Percentiles rank a stretch among this genome's conserved stretches.
Conservation (phyloP, 35 echinoderm and acorn worm genomes). For the Diadema setosum region DNA sequence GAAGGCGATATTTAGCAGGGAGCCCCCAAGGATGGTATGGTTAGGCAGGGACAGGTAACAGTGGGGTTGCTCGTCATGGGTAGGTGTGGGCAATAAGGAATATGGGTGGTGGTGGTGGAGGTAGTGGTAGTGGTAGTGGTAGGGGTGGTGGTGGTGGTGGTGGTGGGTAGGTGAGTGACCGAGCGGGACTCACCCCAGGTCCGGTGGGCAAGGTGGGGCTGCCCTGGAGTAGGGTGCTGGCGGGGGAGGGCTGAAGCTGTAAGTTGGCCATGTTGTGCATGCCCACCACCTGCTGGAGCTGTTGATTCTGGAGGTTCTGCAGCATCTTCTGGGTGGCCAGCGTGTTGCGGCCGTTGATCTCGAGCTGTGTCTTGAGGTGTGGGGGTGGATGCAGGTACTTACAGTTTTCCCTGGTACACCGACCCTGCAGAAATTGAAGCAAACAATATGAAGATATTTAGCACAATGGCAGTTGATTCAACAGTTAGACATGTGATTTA, state of each 20-base stretch:
- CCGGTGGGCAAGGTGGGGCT: not conserved
- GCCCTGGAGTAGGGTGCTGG: not conserved
- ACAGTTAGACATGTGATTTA: too few species aligned
- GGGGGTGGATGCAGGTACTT: slow-evolving; percentile 98
- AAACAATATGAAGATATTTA: not conserved
- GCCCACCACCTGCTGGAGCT: slow-evolving; percentile 50
- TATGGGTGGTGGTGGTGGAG: too few species aligned
- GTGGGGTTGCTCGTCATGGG: too few species aligned
- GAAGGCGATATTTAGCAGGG: too few species aligned
- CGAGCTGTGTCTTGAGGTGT: slow-evolving; percentile 98
- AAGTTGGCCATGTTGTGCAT: not conserved
- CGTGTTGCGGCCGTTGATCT: slow-evolving; percentile 97
- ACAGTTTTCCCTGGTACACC: slow-evolving; percentile 98
- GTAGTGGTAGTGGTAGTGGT: too few species aligned
- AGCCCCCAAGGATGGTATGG: too few species aligned
- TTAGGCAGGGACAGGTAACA: too few species aligned
- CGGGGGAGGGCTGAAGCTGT: not conserved
- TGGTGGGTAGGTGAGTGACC: not conserved
- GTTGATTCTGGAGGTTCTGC: slow-evolving; percentile 84
- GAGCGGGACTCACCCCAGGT: not conserved
- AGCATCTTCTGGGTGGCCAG: slow-evolving; percentile 96
- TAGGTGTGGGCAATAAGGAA: too few species aligned
- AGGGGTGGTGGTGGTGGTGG: not conserved
- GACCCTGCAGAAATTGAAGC: slow-evolving; percentile 72
- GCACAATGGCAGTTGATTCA: too few species aligned